phyloP scores from a whole-genome alignment of 1,140 invertebrate species.

The Trachymyrmex cornetzi region DNA sequence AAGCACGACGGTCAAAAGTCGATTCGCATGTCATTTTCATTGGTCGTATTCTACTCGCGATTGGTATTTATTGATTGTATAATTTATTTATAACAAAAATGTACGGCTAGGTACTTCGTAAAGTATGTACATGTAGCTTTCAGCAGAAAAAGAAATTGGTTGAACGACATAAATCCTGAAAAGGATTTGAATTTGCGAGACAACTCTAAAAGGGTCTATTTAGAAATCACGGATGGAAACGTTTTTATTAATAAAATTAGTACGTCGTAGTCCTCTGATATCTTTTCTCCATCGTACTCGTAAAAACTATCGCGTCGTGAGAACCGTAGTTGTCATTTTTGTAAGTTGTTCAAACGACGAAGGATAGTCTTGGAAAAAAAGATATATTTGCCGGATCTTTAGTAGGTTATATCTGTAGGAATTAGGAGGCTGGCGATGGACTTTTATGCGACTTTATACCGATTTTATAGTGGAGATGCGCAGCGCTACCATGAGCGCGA shows the following conservation, averaged over 20 bases:
- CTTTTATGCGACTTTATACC: slow-evolving; percentile 67
- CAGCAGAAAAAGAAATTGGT: slow-evolving; percentile 73
- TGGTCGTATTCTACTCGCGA: neutral
- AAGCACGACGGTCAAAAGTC: neutral
- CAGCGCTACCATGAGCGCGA: slow-evolving; percentile 9
- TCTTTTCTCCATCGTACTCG: slow-evolving; percentile 37
- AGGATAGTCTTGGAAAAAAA: slow-evolving; percentile 36
- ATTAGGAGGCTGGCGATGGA: slow-evolving; percentile 65
- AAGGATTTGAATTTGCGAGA: slow-evolving; percentile 68
- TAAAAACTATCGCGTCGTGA: slow-evolving; percentile 62
- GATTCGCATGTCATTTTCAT: neutral
- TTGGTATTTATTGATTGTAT: neutral
- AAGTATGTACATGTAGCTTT: neutral
- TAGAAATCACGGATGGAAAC: slow-evolving; percentile 75
- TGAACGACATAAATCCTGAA: slow-evolving; percentile 30
- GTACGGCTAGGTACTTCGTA: neutral
- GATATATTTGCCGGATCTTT: slow-evolving; percentile 44
- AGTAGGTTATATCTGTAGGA: slow-evolving; percentile 59
- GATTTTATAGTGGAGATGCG: slow-evolving; percentile 65
- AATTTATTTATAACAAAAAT: neutral
- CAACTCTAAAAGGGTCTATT: slow-evolving; percentile 75
- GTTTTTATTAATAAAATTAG: slow-evolving; percentile 85
- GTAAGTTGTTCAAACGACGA: slow-evolving; percentile 7
- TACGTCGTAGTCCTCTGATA: slow-evolving; percentile 6
- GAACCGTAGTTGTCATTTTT: slow-evolving; percentile 67